These are phyloP conservation scores for Setipinna tenuifilis DNA, from an alignment of 2,797 vertebrate species.

Conservation along the genomic window DNA sequence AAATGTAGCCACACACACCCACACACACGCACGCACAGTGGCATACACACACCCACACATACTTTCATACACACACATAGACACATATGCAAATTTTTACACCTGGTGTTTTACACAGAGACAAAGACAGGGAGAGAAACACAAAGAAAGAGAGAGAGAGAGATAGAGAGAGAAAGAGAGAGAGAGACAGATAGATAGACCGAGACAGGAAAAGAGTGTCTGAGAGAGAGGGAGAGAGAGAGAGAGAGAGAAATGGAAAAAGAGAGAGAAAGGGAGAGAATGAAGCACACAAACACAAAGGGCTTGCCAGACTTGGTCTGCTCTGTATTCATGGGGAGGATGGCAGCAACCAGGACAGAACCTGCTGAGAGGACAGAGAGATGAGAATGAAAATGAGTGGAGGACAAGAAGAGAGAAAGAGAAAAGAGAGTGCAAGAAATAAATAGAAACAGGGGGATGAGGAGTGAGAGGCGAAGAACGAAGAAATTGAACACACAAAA, in stretches of 20 bases:
- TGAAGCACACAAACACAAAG: no score
- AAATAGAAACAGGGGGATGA: background rate
- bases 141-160: no score
- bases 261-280: no score
- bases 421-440: background rate
- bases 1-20: conserved; percentile 39
- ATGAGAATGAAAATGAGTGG: background rate
- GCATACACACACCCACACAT: conserved; percentile 54
- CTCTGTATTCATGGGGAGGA: conserved; percentile 68
- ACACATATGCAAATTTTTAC: background rate
- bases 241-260: no score
- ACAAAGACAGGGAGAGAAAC: no score
- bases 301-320: conserved; percentile 31
- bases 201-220: no score
- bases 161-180: no score
- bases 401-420: background rate
- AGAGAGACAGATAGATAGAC: no score
- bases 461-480: background rate
- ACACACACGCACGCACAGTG: conserved; percentile 21
- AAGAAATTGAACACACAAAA: background rate
- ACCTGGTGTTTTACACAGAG: no score
- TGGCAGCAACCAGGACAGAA: conserved; percentile 61
- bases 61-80: conserved; percentile 23
- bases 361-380: conserved; percentile 39
- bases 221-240: no score